phyloP scores from a whole-genome alignment of 1,140 invertebrate species.

The Zaprionus capensis region DNA sequence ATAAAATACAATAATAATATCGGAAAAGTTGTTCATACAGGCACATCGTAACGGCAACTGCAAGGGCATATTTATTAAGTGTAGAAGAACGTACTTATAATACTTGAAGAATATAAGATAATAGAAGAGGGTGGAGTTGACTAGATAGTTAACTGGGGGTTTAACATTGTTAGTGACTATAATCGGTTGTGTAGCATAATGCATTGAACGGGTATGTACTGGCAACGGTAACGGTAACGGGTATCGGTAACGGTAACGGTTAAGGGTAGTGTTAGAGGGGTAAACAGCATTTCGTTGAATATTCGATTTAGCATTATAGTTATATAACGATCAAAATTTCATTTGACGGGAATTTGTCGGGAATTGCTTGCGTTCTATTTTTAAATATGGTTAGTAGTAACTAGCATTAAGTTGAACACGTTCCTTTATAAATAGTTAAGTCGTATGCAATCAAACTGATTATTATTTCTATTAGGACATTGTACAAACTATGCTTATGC shows the following conservation, averaged over 20 bases:
- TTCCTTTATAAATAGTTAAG: conserved; percentile 44
- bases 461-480: conserved; percentile 13
- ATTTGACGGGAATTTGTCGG: conserved; percentile 29
- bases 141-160: conserved; percentile 25
- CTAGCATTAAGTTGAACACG: conserved; percentile 44
- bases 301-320: conserved; percentile 40
- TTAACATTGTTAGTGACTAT: conserved; percentile 33
- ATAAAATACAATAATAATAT: conserved; percentile 17
- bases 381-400: conserved; percentile 17
- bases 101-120: conserved; percentile 11
- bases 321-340: conserved; percentile 10
- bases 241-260: not conserved
- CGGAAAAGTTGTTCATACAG: conserved; percentile 5
- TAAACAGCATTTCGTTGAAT: conserved; percentile 51
- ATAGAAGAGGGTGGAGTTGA: not conserved
- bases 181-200: conserved; percentile 49
- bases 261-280: conserved; percentile 8
- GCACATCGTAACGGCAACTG: conserved; percentile 22
- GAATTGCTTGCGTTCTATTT: conserved; percentile 56
- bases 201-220: conserved; percentile 43
- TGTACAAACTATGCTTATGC: conserved; percentile 20
- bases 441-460: conserved; percentile 26
- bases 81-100: conserved; percentile 20
- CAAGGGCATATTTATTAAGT: conserved; percentile 12
- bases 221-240: conserved; percentile 4